Conservation (phyloP, 1,140 invertebrate genomes). For the Anoplophora glabripennis region DNA sequence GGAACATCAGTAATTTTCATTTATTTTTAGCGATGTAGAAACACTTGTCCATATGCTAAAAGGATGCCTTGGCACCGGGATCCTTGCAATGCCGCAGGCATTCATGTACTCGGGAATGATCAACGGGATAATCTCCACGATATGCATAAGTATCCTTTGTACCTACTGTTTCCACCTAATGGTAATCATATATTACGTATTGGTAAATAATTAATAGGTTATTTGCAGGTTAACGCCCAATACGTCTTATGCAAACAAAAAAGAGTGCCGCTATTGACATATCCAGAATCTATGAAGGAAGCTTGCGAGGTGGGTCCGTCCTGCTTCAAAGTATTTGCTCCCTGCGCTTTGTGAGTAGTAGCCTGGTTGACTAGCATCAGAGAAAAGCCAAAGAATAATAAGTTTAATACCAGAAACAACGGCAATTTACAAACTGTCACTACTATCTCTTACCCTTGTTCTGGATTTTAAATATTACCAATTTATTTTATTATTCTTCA, state of each 20-base stretch:
- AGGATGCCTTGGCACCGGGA: constrained; percentile 84
- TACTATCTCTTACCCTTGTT: too few relatives aligned
- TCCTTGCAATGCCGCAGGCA: constrained; percentile 84
- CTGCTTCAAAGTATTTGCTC: constrained; percentile 55
- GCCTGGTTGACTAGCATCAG: neutral
- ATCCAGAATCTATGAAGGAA: constrained; percentile 63
- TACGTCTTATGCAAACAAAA: constrained; percentile 46
- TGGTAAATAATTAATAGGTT: constrained; percentile 40
- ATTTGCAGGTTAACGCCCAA: constrained; percentile 50
- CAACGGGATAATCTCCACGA: constrained; percentile 61
- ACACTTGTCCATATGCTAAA: constrained; percentile 79
- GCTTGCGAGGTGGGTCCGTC: constrained; percentile 60
- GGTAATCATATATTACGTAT: constrained; percentile 44
- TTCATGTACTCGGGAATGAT: constrained; percentile 73
- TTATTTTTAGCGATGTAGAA: constrained; percentile 62
- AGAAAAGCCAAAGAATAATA: too few relatives aligned
- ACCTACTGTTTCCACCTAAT: constrained; percentile 78
- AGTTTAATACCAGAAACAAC: too few relatives aligned
- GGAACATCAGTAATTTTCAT: too few relatives aligned
- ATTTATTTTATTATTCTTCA: too few relatives aligned
- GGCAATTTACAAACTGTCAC: too few relatives aligned
- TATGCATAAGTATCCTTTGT: constrained; percentile 69
- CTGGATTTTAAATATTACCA: too few relatives aligned
- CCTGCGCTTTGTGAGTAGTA: constrained; percentile 54
- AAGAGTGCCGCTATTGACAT: constrained; percentile 50